Percentiles rank a stretch among this genome's conserved stretches.
Evolutionary conservation across 2,113 vertebrate genomes (phyloP).

Genomic region (Hylia prasina): DNA sequence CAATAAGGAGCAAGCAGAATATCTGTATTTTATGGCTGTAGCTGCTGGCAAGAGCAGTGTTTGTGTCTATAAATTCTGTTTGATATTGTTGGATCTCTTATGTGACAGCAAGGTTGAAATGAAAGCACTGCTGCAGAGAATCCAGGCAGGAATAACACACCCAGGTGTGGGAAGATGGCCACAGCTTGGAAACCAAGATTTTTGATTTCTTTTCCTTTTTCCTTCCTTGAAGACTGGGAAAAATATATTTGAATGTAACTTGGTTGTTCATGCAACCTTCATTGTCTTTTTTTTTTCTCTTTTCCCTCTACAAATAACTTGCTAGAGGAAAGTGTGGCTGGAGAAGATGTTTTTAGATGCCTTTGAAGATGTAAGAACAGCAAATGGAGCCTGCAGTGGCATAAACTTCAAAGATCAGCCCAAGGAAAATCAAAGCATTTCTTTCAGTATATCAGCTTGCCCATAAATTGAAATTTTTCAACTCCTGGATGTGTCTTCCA

Average conservation of each 20-base stretch:
- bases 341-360: neutral
- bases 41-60: slow-evolving; percentile 15
- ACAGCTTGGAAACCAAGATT: neutral
- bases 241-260: neutral
- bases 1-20: neutral
- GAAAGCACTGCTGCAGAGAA: slow-evolving; percentile 1
- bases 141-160: neutral
- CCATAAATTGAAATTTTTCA: slow-evolving; percentile 10
- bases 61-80: slow-evolving; percentile 17
- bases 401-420: slow-evolving; percentile 55
- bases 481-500: neutral
- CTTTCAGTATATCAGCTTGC: neutral
- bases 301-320: neutral
- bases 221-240: neutral
- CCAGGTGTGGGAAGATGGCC: neutral
- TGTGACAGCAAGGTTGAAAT: slow-evolving; percentile 11
- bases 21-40: neutral
- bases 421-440: slow-evolving; percentile 40
- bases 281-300: neutral
- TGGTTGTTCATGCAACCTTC: neutral
- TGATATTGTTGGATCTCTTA: slow-evolving; percentile 20
- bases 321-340: neutral
- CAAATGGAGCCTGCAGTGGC: slow-evolving; percentile 31
- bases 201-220: neutral
- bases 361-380: slow-evolving; percentile 52